Percentiles rank a stretch among this genome's conserved stretches.
Evolutionary conservation across 2,113 vertebrate genomes (phyloP).

Genomic region (Herpetotheres cachinnans): DNA sequence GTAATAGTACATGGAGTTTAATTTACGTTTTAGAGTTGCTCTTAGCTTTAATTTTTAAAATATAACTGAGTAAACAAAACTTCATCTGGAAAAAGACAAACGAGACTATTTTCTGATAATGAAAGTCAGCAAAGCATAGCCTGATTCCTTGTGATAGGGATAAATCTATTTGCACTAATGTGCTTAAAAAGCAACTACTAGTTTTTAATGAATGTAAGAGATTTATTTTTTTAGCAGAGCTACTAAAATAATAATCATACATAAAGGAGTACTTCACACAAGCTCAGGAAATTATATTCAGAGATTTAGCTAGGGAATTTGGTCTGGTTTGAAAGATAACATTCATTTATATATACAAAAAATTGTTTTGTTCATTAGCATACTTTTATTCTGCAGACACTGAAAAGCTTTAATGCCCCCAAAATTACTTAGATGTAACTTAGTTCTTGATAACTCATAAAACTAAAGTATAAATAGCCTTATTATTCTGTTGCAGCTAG

Average conservation of each 20-base stretch:
- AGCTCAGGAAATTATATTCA: conserved; percentile 66
- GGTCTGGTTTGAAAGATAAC: conserved; percentile 76
- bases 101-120: conserved; percentile 11
- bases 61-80: conserved; percentile 8
- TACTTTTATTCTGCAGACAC: conserved; percentile 65
- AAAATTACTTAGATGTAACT: conserved; percentile 56
- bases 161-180: conserved; percentile 38
- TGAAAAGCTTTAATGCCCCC: conserved; percentile 59
- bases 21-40: not conserved
- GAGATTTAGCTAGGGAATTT: conserved; percentile 67
- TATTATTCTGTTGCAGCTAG: conserved; percentile 43
- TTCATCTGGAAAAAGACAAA: not conserved
- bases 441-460: no score
- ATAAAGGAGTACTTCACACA: conserved; percentile 47
- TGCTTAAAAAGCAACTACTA: conserved; percentile 58
- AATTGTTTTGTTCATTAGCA: conserved; percentile 66
- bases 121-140: not conserved
- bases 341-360: conserved; percentile 61
- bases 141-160: conserved; percentile 37
- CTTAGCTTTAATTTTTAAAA: not conserved
- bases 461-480: conserved; percentile 51
- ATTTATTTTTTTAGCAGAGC: conserved; percentile 53
- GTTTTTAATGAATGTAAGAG: conserved; percentile 63
- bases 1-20: not conserved
- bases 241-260: conserved; percentile 63